phyloP scores from a whole-genome alignment of 2,888 invertebrate species.

The Aleiodes alternator region DNA sequence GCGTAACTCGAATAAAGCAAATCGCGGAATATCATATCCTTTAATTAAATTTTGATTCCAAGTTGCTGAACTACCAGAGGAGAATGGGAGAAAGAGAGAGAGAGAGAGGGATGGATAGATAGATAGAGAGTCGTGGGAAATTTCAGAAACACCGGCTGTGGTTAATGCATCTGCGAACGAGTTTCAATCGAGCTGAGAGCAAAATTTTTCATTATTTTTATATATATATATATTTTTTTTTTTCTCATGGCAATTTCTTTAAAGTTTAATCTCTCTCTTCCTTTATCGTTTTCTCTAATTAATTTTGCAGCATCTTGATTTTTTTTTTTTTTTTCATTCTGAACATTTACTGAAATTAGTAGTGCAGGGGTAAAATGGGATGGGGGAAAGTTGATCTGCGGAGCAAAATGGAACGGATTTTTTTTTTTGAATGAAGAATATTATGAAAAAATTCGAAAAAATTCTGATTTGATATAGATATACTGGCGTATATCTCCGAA shows the following conservation, averaged over 20 bases:
- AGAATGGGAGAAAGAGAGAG: conserved; percentile 19
- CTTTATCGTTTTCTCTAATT: conserved; percentile 12
- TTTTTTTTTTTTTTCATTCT: not conserved
- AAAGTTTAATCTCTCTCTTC: conserved; percentile 21
- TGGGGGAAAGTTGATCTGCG: too few relatives aligned
- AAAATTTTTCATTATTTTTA: conserved; percentile 2
- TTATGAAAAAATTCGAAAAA: not conserved
- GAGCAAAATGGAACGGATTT: conserved; percentile 2
- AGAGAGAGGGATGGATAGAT: conserved; percentile 27
- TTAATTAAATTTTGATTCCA: conserved; percentile 75
- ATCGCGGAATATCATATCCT: conserved; percentile 71
- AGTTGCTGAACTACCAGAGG: conserved; percentile 53
- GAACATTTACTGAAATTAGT: too few relatives aligned
- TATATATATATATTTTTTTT: too few relatives aligned
- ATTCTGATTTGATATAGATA: too few relatives aligned
- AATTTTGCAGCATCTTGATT: not conserved
- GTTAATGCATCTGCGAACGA: conserved; percentile 73
- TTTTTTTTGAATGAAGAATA: not conserved
- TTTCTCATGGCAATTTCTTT: conserved; percentile 13
- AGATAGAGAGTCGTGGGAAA: conserved; percentile 50
- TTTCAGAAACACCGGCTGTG: conserved; percentile 66
- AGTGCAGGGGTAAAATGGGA: too few relatives aligned
- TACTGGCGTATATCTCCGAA: not conserved
- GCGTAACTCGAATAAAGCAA: conserved; percentile 45
- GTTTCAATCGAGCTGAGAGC: conserved; percentile 45